These are phyloP conservation scores for Circaetus cinerascens DNA, from an alignment of 2,113 vertebrate genomes.

Conservation along the genomic window DNA sequence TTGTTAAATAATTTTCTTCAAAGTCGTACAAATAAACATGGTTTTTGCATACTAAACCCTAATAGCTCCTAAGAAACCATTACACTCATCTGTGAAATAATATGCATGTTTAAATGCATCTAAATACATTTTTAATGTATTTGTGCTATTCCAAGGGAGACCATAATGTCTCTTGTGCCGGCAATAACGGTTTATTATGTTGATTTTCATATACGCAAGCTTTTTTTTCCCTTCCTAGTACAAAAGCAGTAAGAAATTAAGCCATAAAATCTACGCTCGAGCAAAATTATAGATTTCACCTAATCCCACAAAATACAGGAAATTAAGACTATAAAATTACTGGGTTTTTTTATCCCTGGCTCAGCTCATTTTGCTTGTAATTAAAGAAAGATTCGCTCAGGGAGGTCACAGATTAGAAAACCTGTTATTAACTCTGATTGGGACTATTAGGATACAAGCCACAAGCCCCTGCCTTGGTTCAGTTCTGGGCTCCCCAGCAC, in stretches of 20 bases:
- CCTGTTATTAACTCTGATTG: not conserved
- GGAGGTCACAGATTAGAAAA: not conserved
- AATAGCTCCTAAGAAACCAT: conserved; percentile 16
- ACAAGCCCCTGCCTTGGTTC: not conserved
- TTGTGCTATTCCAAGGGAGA: not conserved
- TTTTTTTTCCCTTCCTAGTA: not conserved
- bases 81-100: conserved; percentile 12
- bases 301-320: not conserved
- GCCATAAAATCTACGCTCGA: not conserved
- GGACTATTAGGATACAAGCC: not conserved
- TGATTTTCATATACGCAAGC: not conserved
- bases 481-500: not conserved
- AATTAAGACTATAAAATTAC: not conserved
- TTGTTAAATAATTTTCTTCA: not conserved
- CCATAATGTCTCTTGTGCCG: not conserved
- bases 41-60: not conserved
- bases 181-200: not conserved
- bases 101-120: conserved; percentile 33
- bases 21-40: not conserved
- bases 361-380: not conserved
- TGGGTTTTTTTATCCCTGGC: not conserved
- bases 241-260: not conserved
- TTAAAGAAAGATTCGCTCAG: not conserved
- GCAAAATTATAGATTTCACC: not conserved
- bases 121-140: conserved; percentile 41